Evolutionary conservation across 2,113 vertebrate genomes (phyloP), one percentile per base, ranked within the genome.

Genomic region (Trachemys scripta): DNA sequence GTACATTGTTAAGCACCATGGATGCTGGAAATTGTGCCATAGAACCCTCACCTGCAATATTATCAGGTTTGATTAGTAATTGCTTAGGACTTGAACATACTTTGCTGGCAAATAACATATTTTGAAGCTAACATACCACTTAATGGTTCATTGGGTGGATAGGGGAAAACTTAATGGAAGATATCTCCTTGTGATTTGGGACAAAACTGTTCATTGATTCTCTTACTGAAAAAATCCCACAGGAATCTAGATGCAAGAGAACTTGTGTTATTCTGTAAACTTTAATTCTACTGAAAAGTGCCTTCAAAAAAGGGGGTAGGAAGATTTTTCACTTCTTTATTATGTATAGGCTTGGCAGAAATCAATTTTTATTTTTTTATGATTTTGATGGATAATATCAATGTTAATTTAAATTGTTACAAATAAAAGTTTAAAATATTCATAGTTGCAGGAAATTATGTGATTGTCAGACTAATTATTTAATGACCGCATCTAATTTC

Each of bases 161-260:
- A 82, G 72, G 45, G 50, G 42, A 87, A 85, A 17, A 42, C 56
- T 62, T 62, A 93, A 72, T 38, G n/a, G 16, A 72, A 72, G 17
- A n/a, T 22, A 38, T 8, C 17, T 19, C 17, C n/a, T 22, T 92
- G 80, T 93, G 89, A 85, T 93, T 84, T 88, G 42, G 76, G 62
- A 86, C 85, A 92, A 88, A 81, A 22, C 83, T 91, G 11, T 29
- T 49, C 53, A 31, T 10, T 11, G 93, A 79, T 93, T 95, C 84
- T 93, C 62, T 96, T 79, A 49, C 93, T 84, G 92, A 95, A 96
- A 93, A 80, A 76, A 95, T 97, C 51, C 89, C 87, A 57, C 86
- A 87, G 53, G 79, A 91, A 92, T 94, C 38, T 81, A 31, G 29
- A 62, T 62, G 13, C 13, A 62, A 62, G 29, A 31, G 59, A 62